Base-by-base conservation (phyloP, 1,140 invertebrate species). In the Dermatophagoides farinae region DNA sequence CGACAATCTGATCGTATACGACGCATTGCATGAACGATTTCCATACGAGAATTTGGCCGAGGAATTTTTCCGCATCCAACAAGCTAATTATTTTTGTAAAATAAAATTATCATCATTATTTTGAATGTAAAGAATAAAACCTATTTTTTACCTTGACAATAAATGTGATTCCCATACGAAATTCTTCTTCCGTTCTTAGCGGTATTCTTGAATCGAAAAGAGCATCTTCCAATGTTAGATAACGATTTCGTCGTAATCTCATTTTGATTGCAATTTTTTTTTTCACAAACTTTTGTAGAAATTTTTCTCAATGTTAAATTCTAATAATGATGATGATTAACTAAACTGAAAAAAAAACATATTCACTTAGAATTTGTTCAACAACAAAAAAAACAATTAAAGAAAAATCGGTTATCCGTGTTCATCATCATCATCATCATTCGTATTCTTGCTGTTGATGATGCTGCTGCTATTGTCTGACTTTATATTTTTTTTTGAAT, bases 11-110 rank as follows among this genome's bases (percentile, higher is more conserved):
- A 93, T 70, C 93, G 79, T 72, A 97, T 93, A 70, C 90, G 78
- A 62, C 93, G 82, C 93, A 98, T 98, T 57, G 92, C 92, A 55
- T 91, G 88, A 47, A 98, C 91, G 71, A 98, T 97, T 76, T 98
- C 93, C 64, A 95, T 83, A 67, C 92, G 78, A 71, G 85, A 96
- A 59, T 86, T 88, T 9, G 93, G 93, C 67, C 90, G 77, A 16
- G 89, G 87, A 64, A 98, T 89, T 71, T 96, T 90, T 79, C 97
- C 79, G 44, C 86, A 90, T 61, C 93, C 93, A 71, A 98, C 96
- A 74, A 91, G 93, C 92, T 97, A 80, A 55, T 84, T 71, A 80
- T 54, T 9, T 10, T 12, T 12, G 16, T n/a, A 38, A 22, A 39
- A 54, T 16, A 16, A 12, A 22, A 54, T 10, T 37, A 41, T 14